Base-by-base conservation (phyloP, 2,888 invertebrate genomes). In the Oscheius sp. region DNA sequence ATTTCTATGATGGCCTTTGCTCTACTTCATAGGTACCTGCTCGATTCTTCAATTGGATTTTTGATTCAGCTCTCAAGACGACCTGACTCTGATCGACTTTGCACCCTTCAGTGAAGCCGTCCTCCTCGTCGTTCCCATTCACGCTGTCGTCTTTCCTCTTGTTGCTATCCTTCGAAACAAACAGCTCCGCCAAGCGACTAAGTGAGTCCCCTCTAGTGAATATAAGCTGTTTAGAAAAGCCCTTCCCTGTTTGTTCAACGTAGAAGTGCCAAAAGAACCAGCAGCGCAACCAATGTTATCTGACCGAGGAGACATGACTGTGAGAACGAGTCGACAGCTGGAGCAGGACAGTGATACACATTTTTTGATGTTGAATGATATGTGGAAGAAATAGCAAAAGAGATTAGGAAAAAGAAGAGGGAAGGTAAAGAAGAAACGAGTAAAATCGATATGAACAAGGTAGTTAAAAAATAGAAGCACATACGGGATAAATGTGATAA, bases 51-150 rank as follows among this genome's bases (percentile, higher is more conserved):
- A 36, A 14, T 38, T 38, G 14, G 54, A 5, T 41, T n/a, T n/a
- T 36, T 8, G 36, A 9, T 73, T 36, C 45, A 71, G 74, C 50
- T 67, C 71, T 12, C 65, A 70, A 5, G 70, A 72, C 5, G 67
- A 72, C 12, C 61, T 68, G 22, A 57, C 69, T n/a, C 65, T 73
- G n/a, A 67, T 59, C 28, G 41, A 20, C 26, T 59, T 59, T 30
- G 78, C 78, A 9, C 78, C 78, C 1, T 78, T 72, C 51, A 75
- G 74, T 3, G 78, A 78, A 63, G 67, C 74, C n/a, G 78, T 78
- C 9, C 51, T 78, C 6, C 67, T 78, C 12, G 71, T 78, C 6
- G 74, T 78, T 30, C 78, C 78, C 1, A 62, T 76, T 33, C 76
- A 78, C 45, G 70, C 76, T 1, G 67, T 76, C 36, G 67, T 78